Percentiles rank a stretch among this genome's conserved stretches.
Conservation (phyloP, 2,797 vertebrate genomes). For the Anolis apletophallus region DNA sequence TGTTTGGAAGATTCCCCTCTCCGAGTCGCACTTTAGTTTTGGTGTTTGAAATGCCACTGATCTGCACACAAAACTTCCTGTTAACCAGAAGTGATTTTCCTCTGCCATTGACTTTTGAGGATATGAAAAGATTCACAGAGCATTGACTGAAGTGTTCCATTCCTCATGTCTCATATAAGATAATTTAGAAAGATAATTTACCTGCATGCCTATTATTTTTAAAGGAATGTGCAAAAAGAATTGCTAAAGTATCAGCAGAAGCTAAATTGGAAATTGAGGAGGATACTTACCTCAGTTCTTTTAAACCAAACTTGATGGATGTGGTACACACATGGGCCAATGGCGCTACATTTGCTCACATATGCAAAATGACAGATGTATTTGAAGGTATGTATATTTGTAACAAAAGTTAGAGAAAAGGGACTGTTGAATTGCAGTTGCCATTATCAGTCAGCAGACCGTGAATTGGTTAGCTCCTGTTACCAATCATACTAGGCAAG, state of each 20-base stretch:
- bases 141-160: not conserved
- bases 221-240: conserved; percentile 97
- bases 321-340: conserved; percentile 97
- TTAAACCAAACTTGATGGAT: conserved; percentile 97
- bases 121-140: not conserved
- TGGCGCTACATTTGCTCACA: conserved; percentile 94
- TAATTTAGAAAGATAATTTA: not conserved
- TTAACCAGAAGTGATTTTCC: not conserved
- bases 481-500: too few relatives aligned
- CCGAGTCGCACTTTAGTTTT: too few relatives aligned
- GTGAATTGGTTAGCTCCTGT: too few relatives aligned
- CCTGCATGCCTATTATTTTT: conserved; percentile 48
- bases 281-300: conserved; percentile 91
- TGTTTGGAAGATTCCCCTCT: not conserved
- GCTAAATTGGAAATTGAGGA: conserved; percentile 97
- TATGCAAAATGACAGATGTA: conserved; percentile 99
- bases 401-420: too few relatives aligned
- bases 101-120: not conserved
- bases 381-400: conserved; percentile 88
- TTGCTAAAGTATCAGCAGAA: conserved; percentile 96
- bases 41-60: not conserved
- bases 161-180: not conserved
- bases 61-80: not conserved
- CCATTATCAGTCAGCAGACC: too few relatives aligned
- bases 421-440: too few relatives aligned